These are phyloP conservation scores for Pachycephus smyrnensis DNA, from an alignment of 2,888 invertebrate species.

Conservation along the genomic window DNA sequence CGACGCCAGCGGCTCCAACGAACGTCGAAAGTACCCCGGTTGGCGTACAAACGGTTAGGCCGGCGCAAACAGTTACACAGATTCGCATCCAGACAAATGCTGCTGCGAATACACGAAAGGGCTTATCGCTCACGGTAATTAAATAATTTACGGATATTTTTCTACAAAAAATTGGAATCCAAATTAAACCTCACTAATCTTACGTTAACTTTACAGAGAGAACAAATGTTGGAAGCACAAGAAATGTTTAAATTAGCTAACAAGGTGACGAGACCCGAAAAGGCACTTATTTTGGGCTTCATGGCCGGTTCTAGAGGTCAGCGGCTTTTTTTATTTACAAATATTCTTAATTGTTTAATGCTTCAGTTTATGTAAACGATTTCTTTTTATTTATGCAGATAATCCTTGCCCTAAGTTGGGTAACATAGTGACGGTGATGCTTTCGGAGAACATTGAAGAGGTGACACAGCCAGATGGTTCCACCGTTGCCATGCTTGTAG, in stretches of 20 bases:
- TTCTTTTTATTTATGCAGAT: conserved; percentile 70
- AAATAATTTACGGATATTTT: conserved; percentile 8
- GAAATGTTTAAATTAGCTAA: conserved; percentile 98
- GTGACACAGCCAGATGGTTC: conserved; percentile 88
- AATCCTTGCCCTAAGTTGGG: conserved; percentile 98
- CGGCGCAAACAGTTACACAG: conserved; percentile 69
- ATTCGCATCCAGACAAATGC: conserved; percentile 70
- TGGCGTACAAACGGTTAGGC: conserved; percentile 61
- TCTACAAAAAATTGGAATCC: not conserved
- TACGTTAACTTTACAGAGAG: conserved; percentile 75
- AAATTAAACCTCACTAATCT: conserved; percentile 3
- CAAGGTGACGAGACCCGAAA: conserved; percentile 95
- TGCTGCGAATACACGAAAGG: conserved; percentile 71
- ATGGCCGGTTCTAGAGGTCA: conserved; percentile 97
- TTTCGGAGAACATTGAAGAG: conserved; percentile 92
- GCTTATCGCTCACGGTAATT: conserved; percentile 78
- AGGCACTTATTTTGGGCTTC: conserved; percentile 96
- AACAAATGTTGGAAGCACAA: conserved; percentile 96
- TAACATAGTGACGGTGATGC: conserved; percentile 94
- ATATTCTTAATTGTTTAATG: conserved; percentile 4
- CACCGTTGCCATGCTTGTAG: conserved; percentile 82
- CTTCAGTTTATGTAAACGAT: not conserved
- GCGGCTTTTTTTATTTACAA: conserved; percentile 6
- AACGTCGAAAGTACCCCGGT: conserved; percentile 56
- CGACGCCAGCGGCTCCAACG: conserved; percentile 52